A percentile compares a stretch with the other conserved stretches of the same genome.
Conservation (phyloP, 2,888 invertebrate genomes). For the Melinaea menophilus region DNA sequence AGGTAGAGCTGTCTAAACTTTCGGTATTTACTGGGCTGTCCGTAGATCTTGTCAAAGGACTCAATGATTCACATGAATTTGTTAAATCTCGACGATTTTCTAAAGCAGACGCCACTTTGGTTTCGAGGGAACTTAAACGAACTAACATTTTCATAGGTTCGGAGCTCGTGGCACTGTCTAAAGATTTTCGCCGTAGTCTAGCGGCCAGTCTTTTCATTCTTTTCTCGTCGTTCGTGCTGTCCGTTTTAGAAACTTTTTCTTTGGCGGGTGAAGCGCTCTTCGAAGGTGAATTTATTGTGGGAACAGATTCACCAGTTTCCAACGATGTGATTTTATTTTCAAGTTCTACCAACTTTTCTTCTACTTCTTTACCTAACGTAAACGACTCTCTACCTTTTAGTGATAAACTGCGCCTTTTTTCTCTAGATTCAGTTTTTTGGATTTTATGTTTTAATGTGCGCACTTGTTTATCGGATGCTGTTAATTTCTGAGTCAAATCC, state of each 20-base stretch:
- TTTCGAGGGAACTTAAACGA: constrained; percentile 85
- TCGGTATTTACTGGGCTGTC: constrained; percentile 57
- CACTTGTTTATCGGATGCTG: constrained; percentile 88
- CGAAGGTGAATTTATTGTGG: constrained; percentile 68
- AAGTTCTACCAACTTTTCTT: constrained; percentile 88
- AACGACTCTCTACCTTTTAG: constrained; percentile 90
- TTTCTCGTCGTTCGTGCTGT: constrained; percentile 69
- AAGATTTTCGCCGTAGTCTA: constrained; percentile 83
- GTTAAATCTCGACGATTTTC: constrained; percentile 65
- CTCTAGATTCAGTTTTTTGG: constrained; percentile 85
- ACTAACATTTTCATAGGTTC: constrained; percentile 90
- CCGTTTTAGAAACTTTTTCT: constrained; percentile 74
- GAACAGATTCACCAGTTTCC: constrained; percentile 73
- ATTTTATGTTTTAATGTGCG: constrained; percentile 88
- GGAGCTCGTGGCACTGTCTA: constrained; percentile 87
- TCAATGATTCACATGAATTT: constrained; percentile 78
- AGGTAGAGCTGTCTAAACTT: constrained; percentile 51
- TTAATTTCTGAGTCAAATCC: constrained; percentile 89
- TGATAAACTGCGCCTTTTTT: constrained; percentile 88
- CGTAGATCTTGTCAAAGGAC: constrained; percentile 59
- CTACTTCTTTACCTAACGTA: constrained; percentile 88
- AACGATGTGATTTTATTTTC: constrained; percentile 86
- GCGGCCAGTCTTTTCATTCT: constrained; percentile 74
- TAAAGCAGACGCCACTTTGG: constrained; percentile 83
- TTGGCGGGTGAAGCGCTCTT: constrained; percentile 76